A percentile compares a stretch with the other conserved stretches of the same genome.
Evolutionary conservation across 1,140 invertebrate species (phyloP).

Genomic region (Drosophila cardini): DNA sequence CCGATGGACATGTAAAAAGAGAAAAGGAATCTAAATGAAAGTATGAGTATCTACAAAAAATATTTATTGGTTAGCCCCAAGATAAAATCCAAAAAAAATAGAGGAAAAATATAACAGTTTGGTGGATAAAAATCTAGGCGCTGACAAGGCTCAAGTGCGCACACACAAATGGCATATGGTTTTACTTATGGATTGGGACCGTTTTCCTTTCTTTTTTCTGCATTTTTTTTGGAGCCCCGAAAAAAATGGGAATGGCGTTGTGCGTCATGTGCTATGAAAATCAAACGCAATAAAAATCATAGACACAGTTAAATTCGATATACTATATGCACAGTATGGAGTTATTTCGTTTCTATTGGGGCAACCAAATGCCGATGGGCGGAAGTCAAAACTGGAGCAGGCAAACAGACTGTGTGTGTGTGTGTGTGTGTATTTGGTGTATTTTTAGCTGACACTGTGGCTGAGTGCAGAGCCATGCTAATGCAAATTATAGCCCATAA

Average conservation of each 20-base stretch:
- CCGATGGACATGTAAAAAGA: background rate
- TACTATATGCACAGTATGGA: constrained; percentile 8
- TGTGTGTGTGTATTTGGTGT: constrained; percentile 30
- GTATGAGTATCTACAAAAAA: constrained; percentile 41
- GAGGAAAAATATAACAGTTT: constrained; percentile 55
- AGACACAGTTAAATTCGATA: constrained; percentile 36
- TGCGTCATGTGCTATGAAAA: constrained; percentile 77
- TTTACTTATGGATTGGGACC: constrained; percentile 2
- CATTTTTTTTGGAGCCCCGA: constrained; percentile 8
- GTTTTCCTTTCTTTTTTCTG: constrained; percentile 18
- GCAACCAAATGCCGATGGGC: constrained; percentile 42
- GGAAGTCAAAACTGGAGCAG: constrained; percentile 69
- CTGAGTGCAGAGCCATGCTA: constrained; percentile 77
- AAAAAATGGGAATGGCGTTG: constrained; percentile 27
- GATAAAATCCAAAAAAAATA: no score
- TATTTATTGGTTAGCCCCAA: constrained; percentile 59
- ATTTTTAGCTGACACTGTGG: constrained; percentile 49
- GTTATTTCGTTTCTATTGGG: background rate
- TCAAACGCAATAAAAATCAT: constrained; percentile 78
- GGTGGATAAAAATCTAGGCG: constrained; percentile 69
- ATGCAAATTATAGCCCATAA: constrained; percentile 83
- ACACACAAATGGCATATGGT: constrained; percentile 70
- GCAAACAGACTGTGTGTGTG: constrained; percentile 7
- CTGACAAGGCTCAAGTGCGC: constrained; percentile 64
- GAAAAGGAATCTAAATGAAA: constrained; percentile 30